A percentile compares a stretch with the other conserved stretches of the same genome.
phyloP scores from a whole-genome alignment of 2,797 vertebrate genomes.

The Erethizon dorsatum region DNA sequence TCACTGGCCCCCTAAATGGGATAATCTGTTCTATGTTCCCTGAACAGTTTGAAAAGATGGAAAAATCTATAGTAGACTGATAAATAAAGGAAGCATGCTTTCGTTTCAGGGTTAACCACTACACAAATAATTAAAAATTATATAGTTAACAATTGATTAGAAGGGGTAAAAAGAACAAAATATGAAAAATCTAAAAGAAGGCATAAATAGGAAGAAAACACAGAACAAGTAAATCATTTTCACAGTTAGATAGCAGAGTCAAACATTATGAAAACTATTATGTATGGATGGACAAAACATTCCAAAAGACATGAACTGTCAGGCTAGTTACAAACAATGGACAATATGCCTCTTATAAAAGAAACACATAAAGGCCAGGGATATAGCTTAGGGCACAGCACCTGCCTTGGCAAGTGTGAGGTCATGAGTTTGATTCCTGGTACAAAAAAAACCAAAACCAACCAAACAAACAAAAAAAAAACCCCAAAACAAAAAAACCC shows the following conservation, averaged over 20 bases:
- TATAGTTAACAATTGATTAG: background rate
- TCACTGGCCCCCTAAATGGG: too few species aligned
- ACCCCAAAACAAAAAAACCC: too few species aligned
- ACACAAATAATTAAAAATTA: constrained; percentile 9
- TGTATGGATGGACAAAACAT: background rate
- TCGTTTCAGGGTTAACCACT: background rate
- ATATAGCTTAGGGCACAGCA: too few species aligned
- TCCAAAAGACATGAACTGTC: background rate
- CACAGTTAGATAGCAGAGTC: background rate
- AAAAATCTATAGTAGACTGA: background rate
- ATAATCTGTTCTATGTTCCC: background rate
- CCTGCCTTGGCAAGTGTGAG: too few species aligned
- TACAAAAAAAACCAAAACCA: too few species aligned
- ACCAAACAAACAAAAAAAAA: too few species aligned
- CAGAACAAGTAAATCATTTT: background rate
- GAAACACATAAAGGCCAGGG: background rate
- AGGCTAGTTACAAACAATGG: background rate
- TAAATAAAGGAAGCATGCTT: background rate
- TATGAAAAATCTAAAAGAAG: background rate
- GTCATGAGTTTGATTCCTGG: too few species aligned
- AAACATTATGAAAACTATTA: background rate
- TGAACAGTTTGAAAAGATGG: background rate
- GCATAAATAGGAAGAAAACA: constrained; percentile 1
- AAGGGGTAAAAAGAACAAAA: background rate
- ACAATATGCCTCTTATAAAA: background rate